Percentiles rank a stretch among this genome's conserved stretches.
These are phyloP conservation scores for Xenus cinereus DNA, from an alignment of 2,113 vertebrate genomes.

Conservation along the genomic window DNA sequence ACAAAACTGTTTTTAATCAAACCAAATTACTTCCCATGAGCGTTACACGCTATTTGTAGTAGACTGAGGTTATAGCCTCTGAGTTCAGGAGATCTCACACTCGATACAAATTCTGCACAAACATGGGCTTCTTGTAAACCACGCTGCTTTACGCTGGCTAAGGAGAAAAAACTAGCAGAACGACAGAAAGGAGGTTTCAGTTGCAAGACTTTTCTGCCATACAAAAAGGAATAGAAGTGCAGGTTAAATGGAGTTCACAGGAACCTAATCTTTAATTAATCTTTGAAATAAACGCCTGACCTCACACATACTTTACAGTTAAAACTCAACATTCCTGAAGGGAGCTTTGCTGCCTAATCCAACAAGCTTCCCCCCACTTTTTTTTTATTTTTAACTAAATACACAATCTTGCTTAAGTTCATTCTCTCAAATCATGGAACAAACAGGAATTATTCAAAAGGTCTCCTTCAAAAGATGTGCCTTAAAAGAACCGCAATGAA, in stretches of 20 bases:
- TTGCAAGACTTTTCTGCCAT: not conserved
- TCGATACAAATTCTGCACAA: not conserved
- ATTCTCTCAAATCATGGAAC: not conserved
- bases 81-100: not conserved
- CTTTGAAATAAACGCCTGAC: conserved; percentile 51
- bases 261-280: conserved; percentile 56
- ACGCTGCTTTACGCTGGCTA: not conserved
- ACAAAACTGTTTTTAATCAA: not conserved
- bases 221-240: not conserved
- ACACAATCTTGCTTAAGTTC: not conserved
- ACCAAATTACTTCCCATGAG: not conserved
- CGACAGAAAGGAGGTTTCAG: not conserved
- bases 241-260: conserved; percentile 55
- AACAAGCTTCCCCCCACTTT: not conserved
- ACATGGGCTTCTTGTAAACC: not conserved
- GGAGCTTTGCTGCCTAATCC: conserved; percentile 56
- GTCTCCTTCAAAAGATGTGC: not conserved
- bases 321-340: conserved; percentile 53
- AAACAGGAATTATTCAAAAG: not conserved
- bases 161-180: not conserved
- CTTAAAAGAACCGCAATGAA: not conserved
- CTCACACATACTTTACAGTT: conserved; percentile 40
- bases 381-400: not conserved
- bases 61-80: not conserved
- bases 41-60: not conserved